These are phyloP conservation scores for Eulemur coronatus DNA, from an alignment of 2,797 vertebrate species.

Conservation along the genomic window DNA sequence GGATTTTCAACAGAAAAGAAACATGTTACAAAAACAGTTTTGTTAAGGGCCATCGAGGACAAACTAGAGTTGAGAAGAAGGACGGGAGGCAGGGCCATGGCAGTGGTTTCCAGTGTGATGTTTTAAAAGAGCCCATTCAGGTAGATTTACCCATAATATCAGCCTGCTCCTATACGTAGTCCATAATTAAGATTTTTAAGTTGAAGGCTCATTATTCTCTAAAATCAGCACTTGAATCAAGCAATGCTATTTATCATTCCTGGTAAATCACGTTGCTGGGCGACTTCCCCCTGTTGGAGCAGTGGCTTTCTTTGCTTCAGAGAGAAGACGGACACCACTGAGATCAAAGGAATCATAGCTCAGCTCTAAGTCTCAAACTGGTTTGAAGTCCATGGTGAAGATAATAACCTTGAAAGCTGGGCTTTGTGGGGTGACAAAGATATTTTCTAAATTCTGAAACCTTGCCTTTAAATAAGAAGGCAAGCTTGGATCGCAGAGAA, in stretches of 20 bases:
- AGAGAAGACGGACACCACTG: background rate
- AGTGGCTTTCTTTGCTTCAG: background rate
- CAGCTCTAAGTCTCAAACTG: slow-evolving; percentile 1
- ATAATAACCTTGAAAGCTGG: background rate
- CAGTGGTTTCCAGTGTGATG: background rate
- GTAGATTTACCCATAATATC: background rate
- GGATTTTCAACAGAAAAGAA: slow-evolving; percentile 3
- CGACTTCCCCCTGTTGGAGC: background rate
- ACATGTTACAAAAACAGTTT: background rate
- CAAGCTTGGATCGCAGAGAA: background rate
- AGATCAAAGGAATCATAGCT: background rate
- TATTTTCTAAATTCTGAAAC: slow-evolving; percentile 22
- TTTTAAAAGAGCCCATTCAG: background rate
- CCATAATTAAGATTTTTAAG: background rate
- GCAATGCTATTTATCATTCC: background rate
- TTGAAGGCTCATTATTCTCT: background rate
- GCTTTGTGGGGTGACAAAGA: background rate
- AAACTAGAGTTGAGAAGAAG: background rate
- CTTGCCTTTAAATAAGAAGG: background rate
- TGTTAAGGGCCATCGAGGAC: background rate
- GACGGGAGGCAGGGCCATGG: background rate
- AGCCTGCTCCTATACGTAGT: background rate
- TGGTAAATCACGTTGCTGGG: background rate
- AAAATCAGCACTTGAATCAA: background rate
- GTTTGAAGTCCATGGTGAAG: background rate